Base-by-base conservation (phyloP, 2,113 vertebrate species). In the Chiloscyllium plagiosum region DNA sequence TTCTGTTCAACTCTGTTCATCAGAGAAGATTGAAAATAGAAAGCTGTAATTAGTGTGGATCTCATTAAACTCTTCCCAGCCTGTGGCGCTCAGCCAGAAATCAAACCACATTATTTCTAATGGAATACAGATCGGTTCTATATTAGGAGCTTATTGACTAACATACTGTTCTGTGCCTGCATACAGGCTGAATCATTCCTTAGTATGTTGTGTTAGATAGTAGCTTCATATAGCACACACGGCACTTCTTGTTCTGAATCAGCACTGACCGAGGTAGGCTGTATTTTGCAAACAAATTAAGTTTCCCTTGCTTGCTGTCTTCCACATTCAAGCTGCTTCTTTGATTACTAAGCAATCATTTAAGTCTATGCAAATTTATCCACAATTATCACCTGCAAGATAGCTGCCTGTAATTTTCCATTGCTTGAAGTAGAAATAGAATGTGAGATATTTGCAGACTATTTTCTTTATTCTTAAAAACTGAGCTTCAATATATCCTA, bases 11-110 rank as follows among this genome's bases (percentile, higher is more conserved):
- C 97, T 97, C 96, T 96, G 96, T 97, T 96, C 97, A 97, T 95
- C 96, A 97, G 97, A 97, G 96, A 96, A 96, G 96, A 97, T 96
- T 61, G 83, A 80, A 97, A 98, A 97, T 96, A 97, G 97, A 97
- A 97, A 97, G 97, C 97, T 97, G 98, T 98, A 98, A 98, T 99
- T 98, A 98, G 97, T 97, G 96, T 94, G 97, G 97, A 98, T 98
- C 98, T 98, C 98, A 98, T 98, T 98, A 98, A 97, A 98, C 69
- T 70, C 68, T 95, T 95, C 26, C 42, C 94, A 95, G 94, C 68
- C 94, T 50, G 94, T 52, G 94, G 69, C 94, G 8, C 26, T 47
- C 94, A 95, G 94, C 68, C 94, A 95, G 66, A 95, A 95, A 95
- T 95, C 68, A 95, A 95, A 95, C 94, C 70, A 69, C 94, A 95